Percentiles rank a stretch among this genome's conserved stretches.
phyloP scores from a whole-genome alignment of 2,797 vertebrate species.

The Etheostoma perlongum region DNA sequence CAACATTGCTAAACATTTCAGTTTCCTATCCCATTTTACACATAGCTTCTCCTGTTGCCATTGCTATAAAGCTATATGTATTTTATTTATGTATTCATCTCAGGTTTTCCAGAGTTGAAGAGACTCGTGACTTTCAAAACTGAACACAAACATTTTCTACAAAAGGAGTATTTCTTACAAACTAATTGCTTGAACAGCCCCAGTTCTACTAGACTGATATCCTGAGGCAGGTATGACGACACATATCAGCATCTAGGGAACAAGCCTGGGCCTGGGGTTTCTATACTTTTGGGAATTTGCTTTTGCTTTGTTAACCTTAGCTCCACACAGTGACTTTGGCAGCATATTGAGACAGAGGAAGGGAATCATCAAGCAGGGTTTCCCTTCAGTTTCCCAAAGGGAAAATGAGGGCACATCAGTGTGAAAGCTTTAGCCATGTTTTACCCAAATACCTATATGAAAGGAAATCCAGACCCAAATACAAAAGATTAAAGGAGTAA shows the following conservation, averaged over 20 bases:
- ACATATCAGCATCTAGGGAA: conserved; percentile 71
- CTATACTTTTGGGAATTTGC: conserved; percentile 66
- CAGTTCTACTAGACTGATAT: conserved; percentile 76
- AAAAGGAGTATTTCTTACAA: conserved; percentile 47
- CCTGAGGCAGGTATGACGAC: conserved; percentile 82
- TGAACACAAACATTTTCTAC: conserved; percentile 42
- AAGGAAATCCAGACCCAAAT: background rate
- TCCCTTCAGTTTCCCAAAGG: conserved; percentile 24
- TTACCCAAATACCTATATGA: conserved; percentile 5
- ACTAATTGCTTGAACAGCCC: conserved; percentile 55
- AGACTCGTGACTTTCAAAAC: conserved; percentile 16
- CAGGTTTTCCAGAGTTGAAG: conserved; percentile 18
- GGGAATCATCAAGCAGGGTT: conserved; percentile 37
- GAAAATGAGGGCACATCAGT: conserved; percentile 40
- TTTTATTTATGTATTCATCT: conserved; percentile 20
- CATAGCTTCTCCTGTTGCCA: background rate
- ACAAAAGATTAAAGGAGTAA: no score
- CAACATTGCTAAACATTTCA: background rate
- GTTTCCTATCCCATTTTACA: conserved; percentile 11
- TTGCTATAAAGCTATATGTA: background rate
- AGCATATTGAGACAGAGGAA: conserved; percentile 44
- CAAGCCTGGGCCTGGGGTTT: conserved; percentile 81
- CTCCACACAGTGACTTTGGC: conserved; percentile 43
- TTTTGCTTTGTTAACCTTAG: conserved; percentile 63
- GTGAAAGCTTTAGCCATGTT: background rate